A percentile compares a stretch with the other conserved stretches of the same genome.
Evolutionary conservation across 1,140 invertebrate species (phyloP).

Genomic region (Ceratoteleas bidentatus): DNA sequence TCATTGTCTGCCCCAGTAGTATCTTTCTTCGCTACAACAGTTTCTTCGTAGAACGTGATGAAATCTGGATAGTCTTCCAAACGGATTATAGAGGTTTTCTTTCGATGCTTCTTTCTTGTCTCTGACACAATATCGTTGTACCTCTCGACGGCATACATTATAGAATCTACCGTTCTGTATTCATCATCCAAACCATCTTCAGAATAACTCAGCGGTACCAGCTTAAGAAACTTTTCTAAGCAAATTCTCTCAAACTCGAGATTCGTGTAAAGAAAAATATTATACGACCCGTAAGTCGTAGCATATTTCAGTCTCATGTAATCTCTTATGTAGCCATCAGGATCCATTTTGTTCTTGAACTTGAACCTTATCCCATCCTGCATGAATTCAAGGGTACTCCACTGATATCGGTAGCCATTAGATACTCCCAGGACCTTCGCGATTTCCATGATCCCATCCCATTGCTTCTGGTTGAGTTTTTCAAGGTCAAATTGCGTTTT

Average conservation of each 20-base stretch:
- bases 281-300: neutral
- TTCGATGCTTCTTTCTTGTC: neutral
- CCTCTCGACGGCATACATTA: neutral
- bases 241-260: neutral
- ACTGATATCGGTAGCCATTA: neutral
- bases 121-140: neutral
- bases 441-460: slow-evolving; percentile 21
- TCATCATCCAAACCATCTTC: neutral
- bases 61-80: slow-evolving; percentile 13
- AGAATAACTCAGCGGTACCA: neutral
- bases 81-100: neutral
- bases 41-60: neutral
- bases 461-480: slow-evolving; percentile 15
- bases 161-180: neutral
- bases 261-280: neutral
- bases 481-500: neutral
- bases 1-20: slow-evolving; percentile 7
- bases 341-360: slow-evolving; percentile 2
- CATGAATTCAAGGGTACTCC: neutral
- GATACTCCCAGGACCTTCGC: neutral
- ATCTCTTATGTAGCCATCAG: slow-evolving; percentile 12
- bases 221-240: neutral
- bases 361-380: slow-evolving; percentile 5
- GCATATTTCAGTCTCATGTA: neutral
- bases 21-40: neutral